Conservation (phyloP, 2,797 vertebrate species). For the Helostoma temminkii region DNA sequence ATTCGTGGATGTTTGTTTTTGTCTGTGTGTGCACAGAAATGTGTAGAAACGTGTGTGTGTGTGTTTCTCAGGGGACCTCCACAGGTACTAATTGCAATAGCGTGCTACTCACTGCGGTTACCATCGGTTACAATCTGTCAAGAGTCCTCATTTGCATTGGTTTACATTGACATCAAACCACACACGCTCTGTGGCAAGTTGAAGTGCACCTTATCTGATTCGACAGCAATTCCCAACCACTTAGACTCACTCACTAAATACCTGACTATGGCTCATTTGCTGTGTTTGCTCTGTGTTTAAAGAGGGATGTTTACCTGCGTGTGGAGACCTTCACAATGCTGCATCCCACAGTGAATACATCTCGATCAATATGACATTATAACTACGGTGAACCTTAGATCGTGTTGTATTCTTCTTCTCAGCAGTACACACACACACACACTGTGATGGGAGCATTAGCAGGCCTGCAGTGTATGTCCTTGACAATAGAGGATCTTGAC, state of each 20-base stretch:
- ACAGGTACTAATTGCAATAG: constrained; percentile 52
- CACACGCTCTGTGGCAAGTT: constrained; percentile 27
- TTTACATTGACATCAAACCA: constrained; percentile 37
- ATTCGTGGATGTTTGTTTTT: constrained; percentile 16
- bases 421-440: constrained; percentile 7
- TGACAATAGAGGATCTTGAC: constrained; percentile 53
- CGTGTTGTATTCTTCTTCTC: constrained; percentile 3
- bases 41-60: constrained; percentile 15
- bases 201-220: constrained; percentile 40
- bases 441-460: constrained; percentile 37
- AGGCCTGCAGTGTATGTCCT: constrained; percentile 56
- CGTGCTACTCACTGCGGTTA: constrained; percentile 26
- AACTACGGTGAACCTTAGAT: constrained; percentile 33
- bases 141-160: constrained; percentile 40
- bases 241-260: constrained; percentile 39
- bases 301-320: constrained; percentile 23
- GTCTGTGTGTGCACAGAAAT: constrained; percentile 4
- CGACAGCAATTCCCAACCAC: constrained; percentile 37
- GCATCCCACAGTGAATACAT: constrained; percentile 18
- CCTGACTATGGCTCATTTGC: constrained; percentile 40
- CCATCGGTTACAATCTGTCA: constrained; percentile 53
- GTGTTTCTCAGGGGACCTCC: constrained; percentile 35
- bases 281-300: constrained; percentile 37
- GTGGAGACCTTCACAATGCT: constrained; percentile 26
- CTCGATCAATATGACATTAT: constrained; percentile 47